Evolutionary conservation across 2,113 vertebrate species (phyloP).

Genomic region (Oryzias celebensis): DNA sequence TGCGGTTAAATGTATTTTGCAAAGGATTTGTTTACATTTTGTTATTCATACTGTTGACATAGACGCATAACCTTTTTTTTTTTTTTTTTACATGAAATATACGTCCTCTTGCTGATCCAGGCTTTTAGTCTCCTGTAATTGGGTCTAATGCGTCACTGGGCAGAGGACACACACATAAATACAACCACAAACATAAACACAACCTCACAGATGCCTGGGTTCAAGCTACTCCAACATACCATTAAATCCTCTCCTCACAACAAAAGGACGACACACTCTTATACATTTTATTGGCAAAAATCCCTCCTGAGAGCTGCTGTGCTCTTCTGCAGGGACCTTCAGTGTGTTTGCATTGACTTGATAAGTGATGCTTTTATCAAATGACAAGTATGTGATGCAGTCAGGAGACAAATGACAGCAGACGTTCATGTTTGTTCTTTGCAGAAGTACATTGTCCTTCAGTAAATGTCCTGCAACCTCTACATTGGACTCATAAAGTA

Average conservation of each 20-base stretch:
- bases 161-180: neutral
- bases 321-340: neutral
- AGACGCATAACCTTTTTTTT: too few species aligned
- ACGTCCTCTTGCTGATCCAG: slow-evolving; percentile 49
- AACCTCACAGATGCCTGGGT: neutral
- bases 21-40: too few species aligned
- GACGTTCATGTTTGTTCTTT: too few species aligned
- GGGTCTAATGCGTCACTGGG: slow-evolving; percentile 28
- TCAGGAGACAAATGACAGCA: too few species aligned
- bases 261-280: neutral
- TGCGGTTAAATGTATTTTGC: too few species aligned
- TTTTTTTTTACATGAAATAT: slow-evolving; percentile 1
- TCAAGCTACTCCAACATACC: slow-evolving; percentile 26
- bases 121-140: slow-evolving; percentile 19
- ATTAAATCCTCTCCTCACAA: slow-evolving; percentile 1
- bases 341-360: neutral
- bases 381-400: too few species aligned
- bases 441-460: too few species aligned
- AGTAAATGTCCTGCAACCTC: too few species aligned
- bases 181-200: neutral
- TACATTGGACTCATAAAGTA: too few species aligned
- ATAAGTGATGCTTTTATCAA: slow-evolving; percentile 3
- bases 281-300: neutral
- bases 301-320: neutral
- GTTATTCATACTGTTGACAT: too few species aligned